Percentiles rank a stretch among this genome's conserved stretches.
phyloP scores from a whole-genome alignment of 2,113 vertebrate genomes.

The Saccopteryx leptura region DNA sequence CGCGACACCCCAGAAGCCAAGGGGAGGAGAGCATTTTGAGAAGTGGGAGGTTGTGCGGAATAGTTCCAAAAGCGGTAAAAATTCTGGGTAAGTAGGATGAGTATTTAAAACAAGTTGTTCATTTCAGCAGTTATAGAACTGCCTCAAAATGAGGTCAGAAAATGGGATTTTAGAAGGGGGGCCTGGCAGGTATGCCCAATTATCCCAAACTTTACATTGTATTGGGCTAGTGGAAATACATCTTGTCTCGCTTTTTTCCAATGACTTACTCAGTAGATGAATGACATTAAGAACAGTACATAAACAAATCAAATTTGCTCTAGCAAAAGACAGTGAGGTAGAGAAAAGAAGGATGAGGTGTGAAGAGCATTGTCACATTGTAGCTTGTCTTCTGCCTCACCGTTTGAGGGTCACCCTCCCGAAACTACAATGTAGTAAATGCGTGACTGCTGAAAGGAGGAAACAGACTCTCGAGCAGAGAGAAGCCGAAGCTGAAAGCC shows the following conservation, averaged over 20 bases:
- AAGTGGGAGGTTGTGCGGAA: background rate
- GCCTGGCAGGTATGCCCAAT: background rate
- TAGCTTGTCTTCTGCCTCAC: background rate
- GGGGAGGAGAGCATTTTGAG: background rate
- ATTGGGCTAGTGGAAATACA: background rate
- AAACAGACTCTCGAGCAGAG: constrained; percentile 56
- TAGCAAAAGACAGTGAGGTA: background rate
- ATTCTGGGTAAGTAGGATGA: background rate
- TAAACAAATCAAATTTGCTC: background rate
- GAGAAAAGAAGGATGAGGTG: background rate
- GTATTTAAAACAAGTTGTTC: background rate
- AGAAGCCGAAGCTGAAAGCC: constrained; percentile 32
- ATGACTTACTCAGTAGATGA: background rate
- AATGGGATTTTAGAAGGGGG: background rate
- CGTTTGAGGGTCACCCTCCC: background rate
- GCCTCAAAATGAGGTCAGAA: background rate
- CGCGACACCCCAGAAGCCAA: background rate
- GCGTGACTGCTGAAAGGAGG: constrained; percentile 9
- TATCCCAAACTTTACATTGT: constrained; percentile 23
- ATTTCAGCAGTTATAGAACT: background rate
- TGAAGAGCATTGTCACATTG: background rate
- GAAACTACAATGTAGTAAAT: background rate
- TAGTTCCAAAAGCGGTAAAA: background rate
- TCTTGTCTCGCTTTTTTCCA: background rate
- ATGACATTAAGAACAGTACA: background rate